Conservation (phyloP, 2,797 vertebrate species). For the Chaetodon trifasciatus region DNA sequence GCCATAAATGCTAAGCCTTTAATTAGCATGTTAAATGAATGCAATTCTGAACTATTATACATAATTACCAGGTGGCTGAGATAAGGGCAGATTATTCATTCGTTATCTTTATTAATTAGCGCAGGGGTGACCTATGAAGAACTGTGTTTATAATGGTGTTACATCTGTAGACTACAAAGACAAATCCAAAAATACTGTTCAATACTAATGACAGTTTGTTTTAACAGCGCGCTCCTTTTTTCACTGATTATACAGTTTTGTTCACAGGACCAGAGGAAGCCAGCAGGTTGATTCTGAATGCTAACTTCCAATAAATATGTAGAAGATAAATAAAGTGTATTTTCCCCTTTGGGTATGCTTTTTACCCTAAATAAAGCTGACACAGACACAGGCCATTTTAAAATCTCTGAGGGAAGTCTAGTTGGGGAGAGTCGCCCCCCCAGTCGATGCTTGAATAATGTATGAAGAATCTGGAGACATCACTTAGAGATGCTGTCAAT, state of each 20-base stretch:
- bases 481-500: conserved; percentile 84
- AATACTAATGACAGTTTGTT: conserved; percentile 30
- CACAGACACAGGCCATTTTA: conserved; percentile 65
- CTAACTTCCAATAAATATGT: conserved; percentile 62
- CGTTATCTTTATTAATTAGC: conserved; percentile 77
- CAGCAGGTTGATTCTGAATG: conserved; percentile 39
- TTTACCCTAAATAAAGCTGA: conserved; percentile 68
- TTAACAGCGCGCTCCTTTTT: conserved; percentile 7
- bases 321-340: conserved; percentile 47
- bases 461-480: conserved; percentile 83
- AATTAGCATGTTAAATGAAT: conserved; percentile 74
- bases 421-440: conserved; percentile 62
- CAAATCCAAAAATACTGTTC: conserved; percentile 18
- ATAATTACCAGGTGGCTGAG: conserved; percentile 79
- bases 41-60: conserved; percentile 63
- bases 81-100: conserved; percentile 72
- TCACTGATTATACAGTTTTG: conserved; percentile 27
- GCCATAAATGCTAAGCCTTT: conserved; percentile 63
- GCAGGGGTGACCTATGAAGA: conserved; percentile 65
- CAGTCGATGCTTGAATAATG: conserved; percentile 82
- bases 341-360: conserved; percentile 52
- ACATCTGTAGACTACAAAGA: conserved; percentile 27
- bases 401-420: conserved; percentile 76
- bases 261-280: conserved; percentile 16
- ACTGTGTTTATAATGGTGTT: conserved; percentile 38